These are phyloP conservation scores for Tonatia bakeri DNA, from an alignment of 2,113 vertebrate species.

Conservation along the genomic window DNA sequence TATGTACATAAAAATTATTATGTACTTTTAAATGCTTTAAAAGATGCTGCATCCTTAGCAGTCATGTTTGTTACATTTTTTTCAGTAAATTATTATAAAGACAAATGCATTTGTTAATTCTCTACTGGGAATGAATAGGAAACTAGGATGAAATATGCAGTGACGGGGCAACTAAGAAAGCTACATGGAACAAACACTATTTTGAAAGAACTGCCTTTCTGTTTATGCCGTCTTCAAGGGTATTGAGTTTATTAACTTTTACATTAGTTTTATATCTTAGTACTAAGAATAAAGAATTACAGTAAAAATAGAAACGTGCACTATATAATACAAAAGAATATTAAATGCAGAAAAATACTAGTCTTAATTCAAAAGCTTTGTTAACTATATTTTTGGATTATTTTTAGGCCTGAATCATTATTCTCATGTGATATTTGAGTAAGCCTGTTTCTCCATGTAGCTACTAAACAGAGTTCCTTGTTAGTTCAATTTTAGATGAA, in stretches of 20 bases:
- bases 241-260: not conserved
- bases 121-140: not conserved
- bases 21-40: not conserved
- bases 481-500: slow-evolving; percentile 3
- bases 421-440: not conserved
- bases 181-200: not conserved
- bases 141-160: not conserved
- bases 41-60: not conserved
- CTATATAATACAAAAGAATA: not conserved
- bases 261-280: not conserved
- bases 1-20: not conserved
- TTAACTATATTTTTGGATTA: not conserved
- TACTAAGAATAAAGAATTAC: not conserved
- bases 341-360: not conserved
- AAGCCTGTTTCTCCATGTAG: not conserved
- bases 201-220: not conserved
- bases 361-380: slow-evolving; percentile 6
- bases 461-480: slow-evolving; percentile 22
- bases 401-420: slow-evolving; percentile 25
- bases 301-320: not conserved
- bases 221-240: not conserved
- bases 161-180: not conserved
- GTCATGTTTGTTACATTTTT: not conserved
- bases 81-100: not conserved
- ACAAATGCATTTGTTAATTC: not conserved